A percentile compares a stretch with the other conserved stretches of the same genome.
Evolutionary conservation across 2,888 invertebrate genomes (phyloP).

Genomic region (Pristionchus maxplancki): DNA sequence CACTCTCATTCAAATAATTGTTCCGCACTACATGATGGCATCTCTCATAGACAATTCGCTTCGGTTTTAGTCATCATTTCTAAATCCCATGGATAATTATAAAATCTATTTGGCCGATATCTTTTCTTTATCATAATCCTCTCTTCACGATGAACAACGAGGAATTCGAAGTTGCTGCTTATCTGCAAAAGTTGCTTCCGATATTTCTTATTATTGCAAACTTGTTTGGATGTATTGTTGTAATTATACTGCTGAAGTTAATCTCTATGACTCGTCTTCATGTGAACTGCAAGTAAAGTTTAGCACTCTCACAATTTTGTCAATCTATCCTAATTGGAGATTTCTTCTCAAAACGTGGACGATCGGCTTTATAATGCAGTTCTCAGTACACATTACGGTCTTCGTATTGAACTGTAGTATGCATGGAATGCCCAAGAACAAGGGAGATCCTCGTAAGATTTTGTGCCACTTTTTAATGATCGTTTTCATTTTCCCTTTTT

Average conservation of each 20-base stretch:
- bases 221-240: neutral
- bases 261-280: neutral
- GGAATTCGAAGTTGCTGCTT: neutral
- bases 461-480: neutral
- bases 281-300: neutral
- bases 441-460: neutral
- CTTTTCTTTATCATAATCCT: neutral
- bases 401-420: neutral
- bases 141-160: neutral
- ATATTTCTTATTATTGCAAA: neutral
- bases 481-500: neutral
- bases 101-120: neutral
- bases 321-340: neutral
- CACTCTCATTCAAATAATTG: no score
- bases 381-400: neutral
- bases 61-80: neutral
- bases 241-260: neutral
- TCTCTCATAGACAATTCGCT: no score
- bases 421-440: neutral
- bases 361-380: neutral
- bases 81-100: neutral
- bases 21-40: no score
- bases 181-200: neutral
- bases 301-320: neutral
- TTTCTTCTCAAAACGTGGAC: neutral